Percentiles rank a stretch among this genome's conserved stretches.
These are phyloP conservation scores for Diaperis boleti DNA, from an alignment of 2,888 invertebrate genomes.

Conservation along the genomic window DNA sequence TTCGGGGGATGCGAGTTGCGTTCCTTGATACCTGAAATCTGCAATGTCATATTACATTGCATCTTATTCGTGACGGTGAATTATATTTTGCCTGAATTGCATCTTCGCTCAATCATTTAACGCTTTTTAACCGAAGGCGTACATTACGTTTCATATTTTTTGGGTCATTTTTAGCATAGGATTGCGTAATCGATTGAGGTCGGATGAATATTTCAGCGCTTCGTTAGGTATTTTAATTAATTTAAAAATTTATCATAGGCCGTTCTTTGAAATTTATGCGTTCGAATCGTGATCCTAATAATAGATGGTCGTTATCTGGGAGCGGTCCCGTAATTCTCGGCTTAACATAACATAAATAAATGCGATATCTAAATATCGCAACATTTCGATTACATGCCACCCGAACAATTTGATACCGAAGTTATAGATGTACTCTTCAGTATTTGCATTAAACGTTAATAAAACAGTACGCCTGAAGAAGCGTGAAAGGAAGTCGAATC, in stretches of 20 bases:
- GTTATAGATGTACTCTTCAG: slow-evolving; percentile 23
- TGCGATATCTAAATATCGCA: slow-evolving; percentile 23
- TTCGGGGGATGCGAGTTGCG: not conserved
- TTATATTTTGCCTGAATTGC: too few relatives aligned
- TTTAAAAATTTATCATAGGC: slow-evolving; percentile 21
- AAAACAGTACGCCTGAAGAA: slow-evolving; percentile 17
- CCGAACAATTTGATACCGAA: slow-evolving; percentile 20
- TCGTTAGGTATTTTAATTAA: slow-evolving; percentile 9
- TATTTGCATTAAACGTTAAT: slow-evolving; percentile 27
- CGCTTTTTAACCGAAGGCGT: too few relatives aligned
- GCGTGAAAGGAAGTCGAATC: slow-evolving; percentile 19
- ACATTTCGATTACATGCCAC: slow-evolving; percentile 9
- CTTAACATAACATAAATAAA: slow-evolving; percentile 32
- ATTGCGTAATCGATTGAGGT: too few relatives aligned
- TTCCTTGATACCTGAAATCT: not conserved
- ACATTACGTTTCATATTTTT: too few relatives aligned
- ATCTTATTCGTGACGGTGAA: not conserved
- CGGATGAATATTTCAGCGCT: not conserved
- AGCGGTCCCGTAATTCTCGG: slow-evolving; percentile 21
- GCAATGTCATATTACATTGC: not conserved
- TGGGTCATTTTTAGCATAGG: too few relatives aligned
- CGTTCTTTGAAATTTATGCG: slow-evolving; percentile 14
- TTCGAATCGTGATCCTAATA: slow-evolving; percentile 17
- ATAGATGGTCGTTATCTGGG: slow-evolving; percentile 28
- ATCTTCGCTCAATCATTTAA: too few relatives aligned